Evolutionary conservation across 1,140 invertebrate species (phyloP).

Genomic region (Protaetia brevitarsis): DNA sequence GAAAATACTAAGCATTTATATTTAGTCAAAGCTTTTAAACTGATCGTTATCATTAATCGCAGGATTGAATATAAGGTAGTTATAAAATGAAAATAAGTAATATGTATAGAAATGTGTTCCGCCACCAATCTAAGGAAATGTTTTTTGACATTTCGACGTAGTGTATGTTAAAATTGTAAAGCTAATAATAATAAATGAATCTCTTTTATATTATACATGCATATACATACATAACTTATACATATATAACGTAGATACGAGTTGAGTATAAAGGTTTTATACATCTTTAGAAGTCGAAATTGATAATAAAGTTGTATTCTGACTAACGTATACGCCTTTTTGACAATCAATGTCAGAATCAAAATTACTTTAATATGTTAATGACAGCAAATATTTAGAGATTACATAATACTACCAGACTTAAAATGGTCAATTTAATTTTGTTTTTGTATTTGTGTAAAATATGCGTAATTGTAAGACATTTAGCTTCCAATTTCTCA

Average conservation of each 20-base stretch:
- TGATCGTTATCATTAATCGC: neutral
- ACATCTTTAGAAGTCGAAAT: neutral
- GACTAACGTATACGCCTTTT: conserved; percentile 36
- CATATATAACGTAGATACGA: neutral
- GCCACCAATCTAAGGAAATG: neutral
- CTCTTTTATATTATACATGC: conserved; percentile 5
- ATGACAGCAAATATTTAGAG: neutral
- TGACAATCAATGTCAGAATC: conserved; percentile 42
- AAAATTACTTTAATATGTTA: neutral
- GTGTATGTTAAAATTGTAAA: neutral
- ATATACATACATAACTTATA: conserved; percentile 23
- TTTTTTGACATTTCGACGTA: neutral
- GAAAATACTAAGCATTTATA: neutral
- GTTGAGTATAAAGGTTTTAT: neutral
- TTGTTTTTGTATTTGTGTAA: no score
- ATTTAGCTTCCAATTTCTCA: no score
- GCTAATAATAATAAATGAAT: neutral
- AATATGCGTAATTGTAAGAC: no score
- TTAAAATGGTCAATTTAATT: no score
- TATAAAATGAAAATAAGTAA: neutral
- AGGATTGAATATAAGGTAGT: no score
- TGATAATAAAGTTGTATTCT: conserved; percentile 22
- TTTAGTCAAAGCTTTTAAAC: neutral
- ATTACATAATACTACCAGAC: neutral
- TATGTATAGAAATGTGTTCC: neutral